Conservation (phyloP, 2,888 invertebrate species). For the Heliconius sara region DNA sequence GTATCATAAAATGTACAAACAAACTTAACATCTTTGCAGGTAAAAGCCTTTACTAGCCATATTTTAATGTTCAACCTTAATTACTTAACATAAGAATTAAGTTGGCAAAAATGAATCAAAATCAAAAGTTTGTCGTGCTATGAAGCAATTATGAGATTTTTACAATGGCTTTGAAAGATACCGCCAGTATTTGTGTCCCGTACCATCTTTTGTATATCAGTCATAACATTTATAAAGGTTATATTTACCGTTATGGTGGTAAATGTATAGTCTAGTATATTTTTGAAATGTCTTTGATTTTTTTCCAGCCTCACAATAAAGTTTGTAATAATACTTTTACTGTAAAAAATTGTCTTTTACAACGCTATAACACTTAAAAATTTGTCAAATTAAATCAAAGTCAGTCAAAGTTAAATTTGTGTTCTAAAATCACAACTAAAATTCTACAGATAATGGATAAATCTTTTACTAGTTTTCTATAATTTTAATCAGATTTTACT, state of each 20-base stretch:
- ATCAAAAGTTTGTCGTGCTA: conserved; percentile 26
- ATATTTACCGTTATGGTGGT: conserved; percentile 34
- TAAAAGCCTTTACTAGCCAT: neutral
- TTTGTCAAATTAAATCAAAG: no score
- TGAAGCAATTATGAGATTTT: conserved; percentile 67
- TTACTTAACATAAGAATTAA: conserved; percentile 31
- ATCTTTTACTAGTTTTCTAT: neutral
- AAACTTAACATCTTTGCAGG: conserved; percentile 19
- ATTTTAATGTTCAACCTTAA: conserved; percentile 44
- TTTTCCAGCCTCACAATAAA: neutral
- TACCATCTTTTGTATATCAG: conserved; percentile 40
- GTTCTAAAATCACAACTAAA: no score
- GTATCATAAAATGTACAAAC: conserved; percentile 30
- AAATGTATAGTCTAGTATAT: conserved; percentile 33
- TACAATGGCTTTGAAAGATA: conserved; percentile 63
- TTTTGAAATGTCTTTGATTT: conserved; percentile 8
- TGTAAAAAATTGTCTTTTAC: neutral
- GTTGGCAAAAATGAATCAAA: neutral
- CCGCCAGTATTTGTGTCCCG: conserved; percentile 54
- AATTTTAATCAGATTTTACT: neutral
- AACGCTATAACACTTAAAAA: neutral
- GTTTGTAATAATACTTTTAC: neutral
- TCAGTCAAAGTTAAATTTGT: no score
- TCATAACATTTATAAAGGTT: conserved; percentile 34
- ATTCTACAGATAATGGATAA: neutral